Percentiles rank a stretch among this genome's conserved stretches.
Conservation (phyloP, 2,888 invertebrate species). For the Cyrtodaria siliqua region DNA sequence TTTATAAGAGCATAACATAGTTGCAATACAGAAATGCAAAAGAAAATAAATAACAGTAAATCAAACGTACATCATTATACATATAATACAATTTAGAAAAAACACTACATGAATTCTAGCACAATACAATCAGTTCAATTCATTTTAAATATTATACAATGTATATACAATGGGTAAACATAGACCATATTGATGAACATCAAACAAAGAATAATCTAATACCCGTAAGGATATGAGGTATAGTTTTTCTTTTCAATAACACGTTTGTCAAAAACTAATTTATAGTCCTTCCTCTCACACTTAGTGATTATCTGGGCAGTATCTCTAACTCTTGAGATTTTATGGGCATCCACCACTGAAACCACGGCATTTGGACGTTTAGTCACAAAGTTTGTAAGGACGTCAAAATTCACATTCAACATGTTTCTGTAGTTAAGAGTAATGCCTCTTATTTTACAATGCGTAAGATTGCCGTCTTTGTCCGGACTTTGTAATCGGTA, state of each 20-base stretch:
- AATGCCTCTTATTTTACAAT: slow-evolving; percentile 33
- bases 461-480: slow-evolving; percentile 13
- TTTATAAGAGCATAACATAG: too few relatives aligned
- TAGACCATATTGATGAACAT: too few relatives aligned
- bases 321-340: slow-evolving; percentile 26
- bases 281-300: slow-evolving; percentile 26
- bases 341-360: slow-evolving; percentile 19
- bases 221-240: slow-evolving; percentile 29
- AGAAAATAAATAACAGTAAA: too few relatives aligned
- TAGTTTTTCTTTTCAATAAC: slow-evolving; percentile 19
- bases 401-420: slow-evolving; percentile 21
- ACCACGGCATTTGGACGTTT: neutral
- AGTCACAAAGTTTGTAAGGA: slow-evolving; percentile 9
- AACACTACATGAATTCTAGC: too few relatives aligned
- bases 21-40: too few relatives aligned
- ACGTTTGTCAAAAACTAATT: slow-evolving; percentile 43
- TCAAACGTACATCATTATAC: too few relatives aligned
- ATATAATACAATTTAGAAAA: too few relatives aligned
- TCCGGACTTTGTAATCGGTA: slow-evolving; percentile 56
- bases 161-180: too few relatives aligned
- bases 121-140: too few relatives aligned
- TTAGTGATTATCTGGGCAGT: slow-evolving; percentile 2
- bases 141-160: too few relatives aligned
- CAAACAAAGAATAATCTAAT: neutral
- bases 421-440: slow-evolving; percentile 26